Evolutionary conservation across 2,113 vertebrate species (phyloP).

Genomic region (Hippocampus mohnikei): DNA sequence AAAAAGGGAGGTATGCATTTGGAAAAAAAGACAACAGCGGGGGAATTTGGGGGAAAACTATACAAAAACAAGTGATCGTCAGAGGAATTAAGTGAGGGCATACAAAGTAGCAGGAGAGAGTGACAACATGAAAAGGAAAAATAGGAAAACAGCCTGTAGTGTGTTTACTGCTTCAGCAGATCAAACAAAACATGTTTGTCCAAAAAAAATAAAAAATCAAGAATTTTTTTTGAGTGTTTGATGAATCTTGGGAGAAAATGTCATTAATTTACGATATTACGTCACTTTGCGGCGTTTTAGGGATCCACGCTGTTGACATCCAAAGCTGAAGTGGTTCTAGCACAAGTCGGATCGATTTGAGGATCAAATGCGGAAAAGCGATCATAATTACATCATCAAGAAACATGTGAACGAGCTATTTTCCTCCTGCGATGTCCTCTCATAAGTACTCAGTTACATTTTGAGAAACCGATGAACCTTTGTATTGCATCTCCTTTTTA

Average conservation of each 20-base stretch:
- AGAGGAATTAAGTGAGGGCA: slow-evolving; percentile 38
- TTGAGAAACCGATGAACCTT: background rate
- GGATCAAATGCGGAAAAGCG: background rate
- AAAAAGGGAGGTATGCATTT: slow-evolving; percentile 28
- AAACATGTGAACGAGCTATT: background rate
- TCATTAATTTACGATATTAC: slow-evolving; percentile 30
- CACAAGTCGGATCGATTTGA: background rate
- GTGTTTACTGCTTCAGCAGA: slow-evolving; percentile 22
- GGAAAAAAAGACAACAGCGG: slow-evolving; percentile 23
- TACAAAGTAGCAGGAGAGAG: slow-evolving; percentile 28
- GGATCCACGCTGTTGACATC: slow-evolving; percentile 14
- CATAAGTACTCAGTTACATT: slow-evolving; percentile 14
- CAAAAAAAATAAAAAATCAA: slow-evolving; percentile 13
- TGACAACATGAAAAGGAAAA: slow-evolving; percentile 37
- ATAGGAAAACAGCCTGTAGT: slow-evolving; percentile 29
- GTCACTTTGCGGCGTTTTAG: slow-evolving; percentile 19
- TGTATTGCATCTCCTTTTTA: slow-evolving; percentile 9
- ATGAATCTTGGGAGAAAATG: slow-evolving; percentile 49
- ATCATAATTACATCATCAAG: background rate
- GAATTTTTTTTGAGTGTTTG: slow-evolving; percentile 14
- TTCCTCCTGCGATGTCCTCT: background rate
- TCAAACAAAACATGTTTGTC: slow-evolving; percentile 50
- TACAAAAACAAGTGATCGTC: slow-evolving; percentile 52
- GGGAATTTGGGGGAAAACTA: slow-evolving; percentile 31
- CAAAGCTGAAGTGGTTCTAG: slow-evolving; percentile 4